Evolutionary conservation across 2,797 vertebrate species (phyloP), one percentile per base, ranked within the genome.

Genomic region (Adrianichthys oophorus): DNA sequence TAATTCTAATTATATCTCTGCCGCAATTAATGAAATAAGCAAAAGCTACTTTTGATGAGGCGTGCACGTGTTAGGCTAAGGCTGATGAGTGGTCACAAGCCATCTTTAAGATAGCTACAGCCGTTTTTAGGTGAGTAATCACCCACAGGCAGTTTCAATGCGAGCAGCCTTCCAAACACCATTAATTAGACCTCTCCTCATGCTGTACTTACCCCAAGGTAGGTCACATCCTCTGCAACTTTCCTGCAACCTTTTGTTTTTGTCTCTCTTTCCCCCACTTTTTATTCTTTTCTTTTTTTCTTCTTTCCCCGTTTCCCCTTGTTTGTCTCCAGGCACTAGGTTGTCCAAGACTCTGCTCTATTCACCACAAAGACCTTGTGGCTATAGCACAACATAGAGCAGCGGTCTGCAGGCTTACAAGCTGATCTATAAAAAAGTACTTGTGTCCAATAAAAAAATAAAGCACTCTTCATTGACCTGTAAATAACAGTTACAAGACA

Each of bases 11-110:
- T 90, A 94, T 92, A 83, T 90, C 89, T 90, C 89, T 83, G 80
- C 72, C 85, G 87, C 90, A 94, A 95, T 91, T 93, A 94, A 95
- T 92, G 86, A 88, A 92, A 94, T 94, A 90, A 93, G 87, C 89
- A 86, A 87, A 84, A 87, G 79, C 82, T 87, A 85, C 67, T 72
- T 91, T 75, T 85, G 89, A 90, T 84, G 83, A 87, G 74, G 82
- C 66, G 43, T 64, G 65, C 72, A 56, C 80, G 70, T 68, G 71
- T 74, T 64, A 70, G 68, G 76, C 68, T 60, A 17, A 70, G 52
- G 69, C 72, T 66, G 58, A 61, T 23, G 19, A 60, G 66, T 69
- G 69, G 65, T 67, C 59, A 58, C 52, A 56, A 70, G 71, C 65
- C 50, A 78, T 84, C 70, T 78, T 47, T 42, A 56, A 74, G 67